Conservation (phyloP, 1,140 invertebrate genomes). For the Solenopsis invicta region DNA sequence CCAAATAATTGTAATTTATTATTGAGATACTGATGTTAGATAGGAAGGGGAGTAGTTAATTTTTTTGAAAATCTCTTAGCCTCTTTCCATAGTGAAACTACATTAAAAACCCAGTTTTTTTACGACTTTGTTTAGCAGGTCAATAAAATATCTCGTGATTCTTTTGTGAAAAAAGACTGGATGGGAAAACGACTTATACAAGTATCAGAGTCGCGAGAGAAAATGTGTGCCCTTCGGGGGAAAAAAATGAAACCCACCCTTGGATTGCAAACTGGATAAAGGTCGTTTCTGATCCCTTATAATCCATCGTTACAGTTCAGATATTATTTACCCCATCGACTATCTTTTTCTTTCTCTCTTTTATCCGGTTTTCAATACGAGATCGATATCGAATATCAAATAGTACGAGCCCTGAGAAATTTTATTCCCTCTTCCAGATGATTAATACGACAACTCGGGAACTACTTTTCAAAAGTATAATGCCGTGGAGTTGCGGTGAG, state of each 20-base stretch:
- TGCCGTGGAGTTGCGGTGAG: neutral
- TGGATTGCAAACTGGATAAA: conserved; percentile 6
- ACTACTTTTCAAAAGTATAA: conserved; percentile 38
- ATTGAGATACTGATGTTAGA: neutral
- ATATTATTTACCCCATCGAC: neutral
- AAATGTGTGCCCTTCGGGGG: neutral
- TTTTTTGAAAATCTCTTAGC: neutral
- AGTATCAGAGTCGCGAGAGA: conserved; percentile 24
- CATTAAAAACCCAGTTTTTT: conserved; percentile 1
- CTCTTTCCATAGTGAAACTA: neutral
- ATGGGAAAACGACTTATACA: neutral
- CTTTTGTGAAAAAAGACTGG: neutral
- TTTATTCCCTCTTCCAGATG: conserved; percentile 13
- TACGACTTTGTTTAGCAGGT: neutral
- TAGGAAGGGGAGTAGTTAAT: neutral
- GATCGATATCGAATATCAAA: conserved; percentile 39
- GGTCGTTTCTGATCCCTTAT: conserved; percentile 21
- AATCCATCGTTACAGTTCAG: neutral
- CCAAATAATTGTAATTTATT: neutral
- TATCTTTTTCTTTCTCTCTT: neutral
- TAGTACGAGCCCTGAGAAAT: neutral
- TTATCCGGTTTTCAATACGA: neutral
- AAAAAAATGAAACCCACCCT: conserved; percentile 20
- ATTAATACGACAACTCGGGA: conserved; percentile 19
- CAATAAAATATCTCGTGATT: conserved; percentile 9